Evolutionary conservation across 2,888 invertebrate genomes (phyloP), one percentile per base, ranked within the genome.

Genomic region (Clanis bilineata): DNA sequence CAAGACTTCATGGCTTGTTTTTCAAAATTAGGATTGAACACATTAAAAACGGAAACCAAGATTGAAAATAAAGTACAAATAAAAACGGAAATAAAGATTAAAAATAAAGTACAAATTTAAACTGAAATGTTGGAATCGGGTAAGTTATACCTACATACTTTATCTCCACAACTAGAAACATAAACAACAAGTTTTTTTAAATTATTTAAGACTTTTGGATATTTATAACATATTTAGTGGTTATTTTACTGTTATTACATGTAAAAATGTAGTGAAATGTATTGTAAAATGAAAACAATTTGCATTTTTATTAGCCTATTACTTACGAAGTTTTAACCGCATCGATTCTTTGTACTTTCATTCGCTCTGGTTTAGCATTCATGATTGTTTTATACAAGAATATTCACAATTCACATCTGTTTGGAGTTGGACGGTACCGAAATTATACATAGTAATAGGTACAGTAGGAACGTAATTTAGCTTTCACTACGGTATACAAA

Each of bases 201-300:
- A 5, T 32, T 15, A 18, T 32, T 9, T 18, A 15, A 1, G 32
- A 51, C 15, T 51, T 51, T 9, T 15, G 4, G 32, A 51, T 51
- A 4, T 32, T 32, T 51, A 32, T 32, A 18, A 32, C 10, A 28
- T 47, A 28, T 6, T 18, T 32, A 10, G 51, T 10, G 18, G 18
- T 32, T 32, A 51, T 32, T 51, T 32, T 51, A 51, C 59, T 57
- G 39, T 62, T 60, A 51, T 59, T 44, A 41, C 47, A 45, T 60
- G 28, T 39, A 38, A 63, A 32, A 44, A 12, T 44, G 22, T 12
- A 22, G 44, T 22, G 7, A 22, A 22, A 44, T 22, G 12, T 18
- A 15, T 41, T 41, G n/a, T 44, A 44, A 32, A 18, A 51, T 28
- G 15, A 15, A 51, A n/a, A 15, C 51, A 15, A 32, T 51, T 51